Conservation (phyloP, 2,888 invertebrate species). For the Pyrgus malvae region DNA sequence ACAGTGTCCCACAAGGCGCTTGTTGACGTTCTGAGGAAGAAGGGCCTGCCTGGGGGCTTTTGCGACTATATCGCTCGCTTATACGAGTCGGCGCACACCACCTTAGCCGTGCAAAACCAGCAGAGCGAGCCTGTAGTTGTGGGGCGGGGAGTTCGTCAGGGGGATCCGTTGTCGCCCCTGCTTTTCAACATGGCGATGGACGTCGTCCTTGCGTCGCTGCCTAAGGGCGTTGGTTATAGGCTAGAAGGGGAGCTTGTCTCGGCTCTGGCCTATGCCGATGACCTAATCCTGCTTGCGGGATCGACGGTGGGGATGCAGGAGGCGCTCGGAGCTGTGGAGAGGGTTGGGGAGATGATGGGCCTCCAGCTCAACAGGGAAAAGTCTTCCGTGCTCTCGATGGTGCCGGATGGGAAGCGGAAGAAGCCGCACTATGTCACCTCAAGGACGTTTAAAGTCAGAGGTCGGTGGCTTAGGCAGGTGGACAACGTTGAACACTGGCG, state of each 20-base stretch:
- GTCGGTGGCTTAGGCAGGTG: too few species aligned
- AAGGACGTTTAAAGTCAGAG: too few species aligned
- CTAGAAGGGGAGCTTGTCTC: conserved; percentile 38
- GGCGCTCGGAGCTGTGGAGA: conserved; percentile 39
- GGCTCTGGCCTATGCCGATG: conserved; percentile 54
- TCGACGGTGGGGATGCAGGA: conserved; percentile 44
- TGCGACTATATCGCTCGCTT: conserved; percentile 44
- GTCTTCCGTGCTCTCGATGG: conserved; percentile 24
- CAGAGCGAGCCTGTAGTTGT: conserved; percentile 37
- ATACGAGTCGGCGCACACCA: conserved; percentile 46
- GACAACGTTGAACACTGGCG: too few species aligned
- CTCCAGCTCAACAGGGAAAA: conserved; percentile 35
- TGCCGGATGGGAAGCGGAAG: too few species aligned
- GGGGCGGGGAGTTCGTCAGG: conserved; percentile 56
- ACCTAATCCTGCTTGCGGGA: conserved; percentile 45
- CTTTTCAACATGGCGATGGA: conserved; percentile 50
- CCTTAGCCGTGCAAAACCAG: conserved; percentile 34
- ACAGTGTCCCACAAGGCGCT: conserved; percentile 46
- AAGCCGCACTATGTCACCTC: too few species aligned
- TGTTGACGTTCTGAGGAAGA: conserved; percentile 40
- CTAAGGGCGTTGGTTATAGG: conserved; percentile 36
- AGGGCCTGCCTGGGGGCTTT: conserved; percentile 46
- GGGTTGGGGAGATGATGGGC: conserved; percentile 28
- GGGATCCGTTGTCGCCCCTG: conserved; percentile 53
- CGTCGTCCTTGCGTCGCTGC: conserved; percentile 34